These are phyloP conservation scores for Glossosoma conforme DNA, from an alignment of 1,140 invertebrate genomes.

Conservation along the genomic window DNA sequence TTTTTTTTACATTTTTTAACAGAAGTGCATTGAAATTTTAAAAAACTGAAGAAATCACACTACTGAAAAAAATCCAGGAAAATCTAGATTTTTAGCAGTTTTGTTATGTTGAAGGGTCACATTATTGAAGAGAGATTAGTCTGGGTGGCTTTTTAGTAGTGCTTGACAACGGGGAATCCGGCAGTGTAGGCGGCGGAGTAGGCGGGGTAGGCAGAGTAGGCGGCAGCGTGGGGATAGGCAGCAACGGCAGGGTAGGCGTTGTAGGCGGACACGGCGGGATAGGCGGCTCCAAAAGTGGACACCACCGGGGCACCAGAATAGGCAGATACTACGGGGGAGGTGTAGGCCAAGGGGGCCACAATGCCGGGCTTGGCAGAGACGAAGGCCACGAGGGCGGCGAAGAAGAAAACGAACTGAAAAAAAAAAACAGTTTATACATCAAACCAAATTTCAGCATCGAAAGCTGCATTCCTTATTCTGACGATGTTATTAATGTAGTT, in stretches of 20 bases:
- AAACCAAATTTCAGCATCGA: too few species aligned
- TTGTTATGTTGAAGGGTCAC: too few species aligned
- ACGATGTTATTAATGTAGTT: too few species aligned
- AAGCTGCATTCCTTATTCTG: too few species aligned
- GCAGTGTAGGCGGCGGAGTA: constrained; percentile 31
- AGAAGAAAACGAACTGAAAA: constrained; percentile 44
- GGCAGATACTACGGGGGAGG: constrained; percentile 24
- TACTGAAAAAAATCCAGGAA: too few species aligned
- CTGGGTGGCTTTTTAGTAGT: too few species aligned
- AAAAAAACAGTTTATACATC: constrained; percentile 8
- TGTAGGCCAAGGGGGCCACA: constrained; percentile 5
- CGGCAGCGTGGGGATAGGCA: constrained; percentile 18
- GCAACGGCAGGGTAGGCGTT: constrained; percentile 12
- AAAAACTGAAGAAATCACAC: too few species aligned
- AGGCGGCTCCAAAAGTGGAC: constrained; percentile 3
- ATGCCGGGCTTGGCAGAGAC: constrained; percentile 48
- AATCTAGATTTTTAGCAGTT: too few species aligned
- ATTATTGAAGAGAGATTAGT: too few species aligned
- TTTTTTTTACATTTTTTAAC: too few species aligned
- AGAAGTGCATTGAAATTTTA: too few species aligned
- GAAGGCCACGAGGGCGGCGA: constrained; percentile 48
- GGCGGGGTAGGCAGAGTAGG: constrained; percentile 15
- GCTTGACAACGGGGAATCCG: constrained; percentile 11
- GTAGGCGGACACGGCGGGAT: constrained; percentile 21
- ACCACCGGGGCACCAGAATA: constrained; percentile 27